These are phyloP conservation scores for Macrobrachium nipponense DNA, from an alignment of 1,140 invertebrate species.

Conservation along the genomic window DNA sequence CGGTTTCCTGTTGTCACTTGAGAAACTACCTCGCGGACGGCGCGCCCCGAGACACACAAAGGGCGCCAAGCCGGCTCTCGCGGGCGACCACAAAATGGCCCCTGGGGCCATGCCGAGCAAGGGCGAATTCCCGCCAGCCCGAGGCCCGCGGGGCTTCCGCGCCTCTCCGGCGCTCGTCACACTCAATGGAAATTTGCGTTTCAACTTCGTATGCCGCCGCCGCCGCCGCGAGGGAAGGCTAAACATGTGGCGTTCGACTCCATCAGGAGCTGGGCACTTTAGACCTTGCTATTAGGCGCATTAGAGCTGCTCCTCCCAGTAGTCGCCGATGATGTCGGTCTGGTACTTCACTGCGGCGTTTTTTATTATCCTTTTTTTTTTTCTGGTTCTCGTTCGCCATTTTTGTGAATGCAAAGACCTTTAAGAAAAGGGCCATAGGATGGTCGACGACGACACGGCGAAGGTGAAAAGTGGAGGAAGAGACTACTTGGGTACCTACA, in stretches of 20 bases:
- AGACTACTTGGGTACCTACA: too few species aligned
- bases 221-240: background rate
- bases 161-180: background rate
- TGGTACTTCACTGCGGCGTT: background rate
- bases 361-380: background rate
- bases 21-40: background rate
- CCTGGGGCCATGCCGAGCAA: background rate
- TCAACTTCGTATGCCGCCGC: background rate
- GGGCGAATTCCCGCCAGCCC: background rate
- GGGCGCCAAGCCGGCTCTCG: background rate
- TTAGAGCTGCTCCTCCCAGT: background rate
- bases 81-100: background rate
- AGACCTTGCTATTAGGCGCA: background rate
- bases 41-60: background rate
- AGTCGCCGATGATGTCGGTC: background rate
- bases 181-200: constrained; percentile 22
- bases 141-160: background rate
- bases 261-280: background rate
- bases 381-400: background rate
- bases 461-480: too few species aligned
- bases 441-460: too few species aligned
- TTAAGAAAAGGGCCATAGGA: too few species aligned
- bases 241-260: background rate
- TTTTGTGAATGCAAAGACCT: too few species aligned
- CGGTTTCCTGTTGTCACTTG: constrained; percentile 13